A percentile compares a stretch with the other conserved stretches of the same genome.
phyloP scores from a whole-genome alignment of 1,140 invertebrate species.

The Heliconius hewitsoni region DNA sequence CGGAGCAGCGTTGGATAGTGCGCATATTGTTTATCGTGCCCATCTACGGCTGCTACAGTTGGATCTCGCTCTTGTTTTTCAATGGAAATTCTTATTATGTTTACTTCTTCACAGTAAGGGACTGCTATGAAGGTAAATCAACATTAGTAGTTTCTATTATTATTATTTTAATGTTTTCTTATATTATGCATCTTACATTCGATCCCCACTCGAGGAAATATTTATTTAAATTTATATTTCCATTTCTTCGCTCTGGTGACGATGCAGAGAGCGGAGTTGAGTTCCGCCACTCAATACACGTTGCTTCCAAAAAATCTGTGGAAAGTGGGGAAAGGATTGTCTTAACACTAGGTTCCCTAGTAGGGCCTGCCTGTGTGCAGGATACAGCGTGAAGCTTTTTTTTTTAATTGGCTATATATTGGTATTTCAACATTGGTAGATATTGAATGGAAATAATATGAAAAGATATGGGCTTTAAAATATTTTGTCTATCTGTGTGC shows the following conservation, averaged over 20 bases:
- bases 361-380: no score
- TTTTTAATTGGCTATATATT: constrained; percentile 12
- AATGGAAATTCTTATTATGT: constrained; percentile 99
- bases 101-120: constrained; percentile 99
- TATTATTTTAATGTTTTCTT: no score
- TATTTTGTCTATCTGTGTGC: not conserved
- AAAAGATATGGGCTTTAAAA: not conserved
- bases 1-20: constrained; percentile 99
- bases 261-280: no score
- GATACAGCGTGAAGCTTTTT: no score
- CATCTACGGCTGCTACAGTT: constrained; percentile 99
- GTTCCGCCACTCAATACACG: no score
- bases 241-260: no score
- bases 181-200: no score
- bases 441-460: not conserved
- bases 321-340: no score
- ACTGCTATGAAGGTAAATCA: constrained; percentile 97
- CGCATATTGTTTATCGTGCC: constrained; percentile 99
- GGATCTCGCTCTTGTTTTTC: constrained; percentile 98
- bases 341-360: no score
- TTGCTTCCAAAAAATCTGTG: no score
- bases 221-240: no score
- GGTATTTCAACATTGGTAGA: not conserved
- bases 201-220: no score
- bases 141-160: not conserved